A percentile compares a stretch with the other conserved stretches of the same genome.
These are phyloP conservation scores for Mastacembelus armatus DNA, from an alignment of 2,797 vertebrate species.

Conservation along the genomic window DNA sequence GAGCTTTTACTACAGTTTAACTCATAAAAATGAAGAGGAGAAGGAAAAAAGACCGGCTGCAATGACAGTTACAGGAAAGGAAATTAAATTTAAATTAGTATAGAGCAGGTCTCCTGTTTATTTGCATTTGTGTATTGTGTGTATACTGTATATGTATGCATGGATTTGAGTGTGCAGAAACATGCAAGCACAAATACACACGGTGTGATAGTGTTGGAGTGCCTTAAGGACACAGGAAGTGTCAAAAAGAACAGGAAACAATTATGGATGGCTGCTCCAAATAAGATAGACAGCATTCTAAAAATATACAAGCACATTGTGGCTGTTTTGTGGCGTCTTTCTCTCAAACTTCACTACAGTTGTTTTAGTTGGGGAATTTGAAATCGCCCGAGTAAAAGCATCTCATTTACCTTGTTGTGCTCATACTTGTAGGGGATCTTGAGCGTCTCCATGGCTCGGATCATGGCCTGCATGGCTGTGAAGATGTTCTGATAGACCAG, in stretches of 20 bases:
- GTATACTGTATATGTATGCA: neutral
- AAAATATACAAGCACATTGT: constrained; percentile 50
- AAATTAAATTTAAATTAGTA: constrained; percentile 5
- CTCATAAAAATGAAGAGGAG: neutral
- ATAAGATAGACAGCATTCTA: constrained; percentile 71
- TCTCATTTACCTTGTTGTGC: constrained; percentile 90
- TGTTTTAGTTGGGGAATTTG: neutral
- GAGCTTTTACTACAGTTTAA: constrained; percentile 2
- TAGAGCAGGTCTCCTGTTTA: neutral
- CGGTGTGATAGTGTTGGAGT: constrained; percentile 26
- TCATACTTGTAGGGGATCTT: constrained; percentile 96
- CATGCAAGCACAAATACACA: constrained; percentile 37
- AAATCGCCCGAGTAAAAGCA: constrained; percentile 3
- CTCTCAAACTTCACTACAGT: constrained; percentile 3
- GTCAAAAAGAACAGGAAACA: constrained; percentile 74
- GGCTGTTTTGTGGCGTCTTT: constrained; percentile 1
- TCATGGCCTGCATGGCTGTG: constrained; percentile 96
- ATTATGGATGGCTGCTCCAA: constrained; percentile 73
- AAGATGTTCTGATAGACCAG: constrained; percentile 98
- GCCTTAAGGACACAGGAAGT: constrained; percentile 71
- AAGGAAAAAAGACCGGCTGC: neutral
- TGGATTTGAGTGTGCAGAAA: constrained; percentile 19
- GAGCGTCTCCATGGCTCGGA: constrained; percentile 92
- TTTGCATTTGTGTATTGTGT: neutral
- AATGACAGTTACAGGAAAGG: neutral